Evolutionary conservation across 2,113 vertebrate genomes (phyloP).

Genomic region (Nannobrachium achirus): DNA sequence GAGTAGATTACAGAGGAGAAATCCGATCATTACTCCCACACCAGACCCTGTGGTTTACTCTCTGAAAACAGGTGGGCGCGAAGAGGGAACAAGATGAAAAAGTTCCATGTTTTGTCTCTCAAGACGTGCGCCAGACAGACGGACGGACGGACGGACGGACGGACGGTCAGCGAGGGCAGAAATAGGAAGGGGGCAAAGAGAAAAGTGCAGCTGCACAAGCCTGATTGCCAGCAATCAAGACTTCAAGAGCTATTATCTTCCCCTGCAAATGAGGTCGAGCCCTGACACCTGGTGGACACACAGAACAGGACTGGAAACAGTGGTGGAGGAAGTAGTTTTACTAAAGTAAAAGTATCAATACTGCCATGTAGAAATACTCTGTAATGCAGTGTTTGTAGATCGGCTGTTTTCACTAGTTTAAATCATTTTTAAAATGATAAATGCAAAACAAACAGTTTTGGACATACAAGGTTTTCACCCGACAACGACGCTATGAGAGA

Average conservation of each 20-base stretch:
- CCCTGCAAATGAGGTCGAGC: slow-evolving; percentile 5
- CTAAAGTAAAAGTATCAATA: too few species aligned
- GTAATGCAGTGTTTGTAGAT: too few species aligned
- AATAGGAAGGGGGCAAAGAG: slow-evolving; percentile 53
- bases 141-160: slow-evolving; percentile 43
- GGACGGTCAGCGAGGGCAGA: slow-evolving; percentile 72
- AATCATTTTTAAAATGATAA: too few species aligned
- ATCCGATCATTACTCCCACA: slow-evolving; percentile 73
- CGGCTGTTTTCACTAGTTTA: too few species aligned
- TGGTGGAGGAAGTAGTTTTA: too few species aligned
- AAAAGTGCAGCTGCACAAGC: too few species aligned
- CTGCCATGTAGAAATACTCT: too few species aligned
- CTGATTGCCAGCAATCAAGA: not conserved
- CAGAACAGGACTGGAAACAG: not conserved
- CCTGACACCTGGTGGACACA: slow-evolving; percentile 77
- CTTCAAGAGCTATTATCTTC: slow-evolving; percentile 14
- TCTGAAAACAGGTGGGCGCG: slow-evolving; percentile 76
- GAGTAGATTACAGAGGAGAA: slow-evolving; percentile 82
- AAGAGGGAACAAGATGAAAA: slow-evolving; percentile 70
- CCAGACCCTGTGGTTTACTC: slow-evolving; percentile 76
- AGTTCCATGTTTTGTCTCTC: slow-evolving; percentile 55
- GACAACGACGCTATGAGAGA: too few species aligned
- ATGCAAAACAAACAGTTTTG: too few species aligned
- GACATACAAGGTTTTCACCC: too few species aligned
- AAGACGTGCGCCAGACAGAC: slow-evolving; percentile 20